Percentiles rank a stretch among this genome's conserved stretches.
These are phyloP conservation scores for Xiphophorus couchianus DNA, from an alignment of 2,113 vertebrate species.

Conservation along the genomic window DNA sequence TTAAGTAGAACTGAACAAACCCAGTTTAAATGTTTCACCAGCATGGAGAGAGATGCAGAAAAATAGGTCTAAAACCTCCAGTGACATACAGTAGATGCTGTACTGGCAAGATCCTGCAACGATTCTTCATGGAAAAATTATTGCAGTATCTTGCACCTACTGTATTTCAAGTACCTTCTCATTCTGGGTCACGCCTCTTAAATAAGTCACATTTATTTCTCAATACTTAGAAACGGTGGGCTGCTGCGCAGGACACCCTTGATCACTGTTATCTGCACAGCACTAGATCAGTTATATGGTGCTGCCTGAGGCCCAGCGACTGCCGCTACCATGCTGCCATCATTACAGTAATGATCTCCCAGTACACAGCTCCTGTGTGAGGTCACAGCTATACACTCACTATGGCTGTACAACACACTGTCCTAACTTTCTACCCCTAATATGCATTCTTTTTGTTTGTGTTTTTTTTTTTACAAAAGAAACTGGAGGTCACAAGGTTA, in stretches of 20 bases:
- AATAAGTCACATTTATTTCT: conserved; percentile 60
- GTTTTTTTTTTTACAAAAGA: not conserved
- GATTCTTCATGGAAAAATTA: conserved; percentile 6
- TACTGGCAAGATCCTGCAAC: conserved; percentile 24
- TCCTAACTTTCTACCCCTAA: conserved; percentile 3
- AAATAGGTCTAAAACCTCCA: conserved; percentile 22
- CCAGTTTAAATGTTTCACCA: conserved; percentile 38
- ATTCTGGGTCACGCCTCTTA: conserved; percentile 52
- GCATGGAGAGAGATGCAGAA: conserved; percentile 40
- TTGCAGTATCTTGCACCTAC: conserved; percentile 10
- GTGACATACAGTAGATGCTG: conserved; percentile 12
- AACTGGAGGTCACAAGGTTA: not conserved
- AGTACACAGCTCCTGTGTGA: conserved; percentile 62
- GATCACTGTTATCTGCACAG: conserved; percentile 57
- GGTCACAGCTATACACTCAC: conserved; percentile 40
- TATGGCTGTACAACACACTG: conserved; percentile 32
- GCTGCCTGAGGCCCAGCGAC: conserved; percentile 54
- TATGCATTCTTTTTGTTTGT: not conserved
- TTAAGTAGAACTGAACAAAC: conserved; percentile 13
- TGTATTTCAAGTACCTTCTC: not conserved
- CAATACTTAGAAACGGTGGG: conserved; percentile 30
- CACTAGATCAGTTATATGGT: conserved; percentile 51
- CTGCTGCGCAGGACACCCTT: conserved; percentile 46
- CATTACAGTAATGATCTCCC: conserved; percentile 75
- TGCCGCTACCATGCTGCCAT: conserved; percentile 66